These are phyloP conservation scores for Aplysina aerophoba DNA, from an alignment of 37 sponge, comb jelly and placozoan genomes.

Conservation along the genomic window DNA sequence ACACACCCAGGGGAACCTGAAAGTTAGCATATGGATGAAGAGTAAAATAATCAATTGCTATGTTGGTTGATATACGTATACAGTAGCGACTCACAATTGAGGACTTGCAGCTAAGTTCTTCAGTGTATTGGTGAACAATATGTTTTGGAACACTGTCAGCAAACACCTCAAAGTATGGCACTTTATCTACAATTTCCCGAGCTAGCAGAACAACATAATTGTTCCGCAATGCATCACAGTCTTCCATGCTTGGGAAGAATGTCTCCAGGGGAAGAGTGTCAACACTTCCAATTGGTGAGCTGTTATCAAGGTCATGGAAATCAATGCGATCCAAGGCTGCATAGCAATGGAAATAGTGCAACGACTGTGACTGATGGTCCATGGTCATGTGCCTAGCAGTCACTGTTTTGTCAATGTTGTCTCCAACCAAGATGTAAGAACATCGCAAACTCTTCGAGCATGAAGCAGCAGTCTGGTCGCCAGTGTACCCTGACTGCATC, in stretches of 20 bases:
- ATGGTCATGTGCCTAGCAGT: conserved; percentile 4
- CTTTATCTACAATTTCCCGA: conserved; percentile 6
- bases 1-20: no score
- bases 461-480: no score
- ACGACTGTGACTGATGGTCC: conserved; percentile 12
- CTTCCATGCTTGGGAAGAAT: conserved; percentile 14
- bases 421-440: conserved; percentile 46
- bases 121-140: conserved; percentile 27
- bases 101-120: conserved; percentile 20
- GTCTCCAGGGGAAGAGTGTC: background rate
- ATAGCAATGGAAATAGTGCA: conserved; percentile 40
- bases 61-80: no score
- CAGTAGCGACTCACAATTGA: conserved; percentile 9
- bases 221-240: conserved; percentile 3
- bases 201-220: conserved; percentile 27
- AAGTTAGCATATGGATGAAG: no score
- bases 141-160: conserved; percentile 7
- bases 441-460: background rate
- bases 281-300: conserved; percentile 6
- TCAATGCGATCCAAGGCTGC: conserved; percentile 30
- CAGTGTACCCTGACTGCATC: no score
- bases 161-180: conserved; percentile 24
- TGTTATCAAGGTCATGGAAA: conserved; percentile 5
- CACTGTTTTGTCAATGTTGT: conserved; percentile 41
- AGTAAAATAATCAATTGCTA: no score